Evolutionary conservation across 2,113 vertebrate species (phyloP), one percentile per base, ranked within the genome.

Genomic region (Pterocles burchelli): DNA sequence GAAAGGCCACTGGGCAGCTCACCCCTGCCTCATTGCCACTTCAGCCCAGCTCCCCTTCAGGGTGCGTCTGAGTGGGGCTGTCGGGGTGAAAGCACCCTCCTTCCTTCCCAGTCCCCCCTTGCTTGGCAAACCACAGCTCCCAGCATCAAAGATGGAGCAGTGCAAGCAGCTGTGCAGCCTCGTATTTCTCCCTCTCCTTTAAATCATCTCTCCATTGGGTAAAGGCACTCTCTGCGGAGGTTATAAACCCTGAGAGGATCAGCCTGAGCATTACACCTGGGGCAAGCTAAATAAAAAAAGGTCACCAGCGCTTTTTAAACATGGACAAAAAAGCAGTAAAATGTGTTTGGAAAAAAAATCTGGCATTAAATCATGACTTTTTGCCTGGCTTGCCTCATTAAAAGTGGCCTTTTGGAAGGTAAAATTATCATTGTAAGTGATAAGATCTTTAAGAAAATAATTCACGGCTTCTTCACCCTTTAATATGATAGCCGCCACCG

Each of bases 381-480:
- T 98, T 98, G 98, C 98, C 97, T 98, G 97, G 97, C 97, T 98
- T 95, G 97, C 98, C 98, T 99, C 98, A 99, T 98, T 98, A 99
- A 98, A 99, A 98, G 97, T 98, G 98, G 98, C 98, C 98, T 99
- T 98, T 98, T 98, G 98, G 98, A 98, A 98, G 98, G 98, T 98
- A 98, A 98, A 98, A 98, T 98, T 98, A 99, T 99, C 98, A 98
- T 98, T 98, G 98, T 98, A 98, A 98, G 98, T 97, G 98, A 98
- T 98, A 98, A 98, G 98, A 98, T 98, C 98, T 99, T 98, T 98
- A 98, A 98, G 98, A 98, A 98, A 98, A 98, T 98, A 98, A 98
- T 98, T 99, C 98, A 98, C 97, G 97, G 98, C 98, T 98, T 98
- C 97, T 98, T 99, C 98, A 98, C 98, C 98, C 98, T 98, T 98